Percentiles rank a stretch among this genome's conserved stretches.
Evolutionary conservation across 2,888 invertebrate genomes (phyloP).

Genomic region (Cheilosia soror): DNA sequence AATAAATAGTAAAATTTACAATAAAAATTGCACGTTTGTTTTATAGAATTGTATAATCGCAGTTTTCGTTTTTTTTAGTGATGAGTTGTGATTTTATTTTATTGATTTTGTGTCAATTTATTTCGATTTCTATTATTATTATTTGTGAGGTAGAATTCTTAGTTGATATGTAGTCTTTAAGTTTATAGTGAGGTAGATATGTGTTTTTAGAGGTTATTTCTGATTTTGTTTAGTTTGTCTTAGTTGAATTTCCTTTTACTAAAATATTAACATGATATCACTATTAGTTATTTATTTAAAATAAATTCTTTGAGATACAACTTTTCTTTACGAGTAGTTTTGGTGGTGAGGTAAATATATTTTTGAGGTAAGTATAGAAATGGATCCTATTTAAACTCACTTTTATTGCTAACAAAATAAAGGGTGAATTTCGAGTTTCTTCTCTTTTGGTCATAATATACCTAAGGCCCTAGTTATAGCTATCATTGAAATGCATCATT

Average conservation of each 20-base stretch:
- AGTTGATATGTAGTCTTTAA: slow-evolving; percentile 57
- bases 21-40: slow-evolving; percentile 65
- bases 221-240: background rate
- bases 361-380: too few species aligned
- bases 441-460: too few species aligned
- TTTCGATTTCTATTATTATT: slow-evolving; percentile 7
- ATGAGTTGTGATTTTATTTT: background rate
- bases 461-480: too few species aligned
- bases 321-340: too few species aligned
- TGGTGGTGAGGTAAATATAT: too few species aligned
- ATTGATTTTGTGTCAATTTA: slow-evolving; percentile 33
- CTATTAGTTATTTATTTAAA: background rate
- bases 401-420: too few species aligned
- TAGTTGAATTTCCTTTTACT: background rate
- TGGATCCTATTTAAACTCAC: too few species aligned
- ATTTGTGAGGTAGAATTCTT: slow-evolving; percentile 67
- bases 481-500: too few species aligned
- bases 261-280: background rate
- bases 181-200: slow-evolving; percentile 61
- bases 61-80: background rate
- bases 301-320: too few species aligned
- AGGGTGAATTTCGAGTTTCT: too few species aligned
- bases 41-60: slow-evolving; percentile 34
- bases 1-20: slow-evolving; percentile 47
- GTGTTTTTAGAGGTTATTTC: slow-evolving; percentile 12